These are phyloP conservation scores for Thermophis baileyi DNA, from an alignment of 2,113 vertebrate genomes.

Conservation along the genomic window DNA sequence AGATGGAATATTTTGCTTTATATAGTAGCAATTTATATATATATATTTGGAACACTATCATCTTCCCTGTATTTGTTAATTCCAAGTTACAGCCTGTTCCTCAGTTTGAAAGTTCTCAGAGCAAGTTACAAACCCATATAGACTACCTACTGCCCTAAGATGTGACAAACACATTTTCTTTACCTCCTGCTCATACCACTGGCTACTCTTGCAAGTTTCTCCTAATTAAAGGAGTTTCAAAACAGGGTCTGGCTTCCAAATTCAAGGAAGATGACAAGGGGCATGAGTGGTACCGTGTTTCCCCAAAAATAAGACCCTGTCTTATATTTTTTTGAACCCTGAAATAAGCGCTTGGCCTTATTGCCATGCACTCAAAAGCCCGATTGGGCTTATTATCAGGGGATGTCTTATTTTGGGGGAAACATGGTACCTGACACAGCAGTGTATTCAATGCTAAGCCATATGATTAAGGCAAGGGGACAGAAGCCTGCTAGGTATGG, in stretches of 20 bases:
- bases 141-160: not conserved
- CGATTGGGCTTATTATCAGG: too few species aligned
- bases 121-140: not conserved
- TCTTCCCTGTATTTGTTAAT: not conserved
- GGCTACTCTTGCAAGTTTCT: not conserved
- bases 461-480: not conserved
- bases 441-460: not conserved
- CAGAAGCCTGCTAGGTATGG: not conserved
- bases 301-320: too few species aligned
- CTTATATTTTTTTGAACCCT: too few species aligned
- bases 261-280: not conserved
- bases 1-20: not conserved
- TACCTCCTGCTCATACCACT: not conserved
- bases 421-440: not conserved
- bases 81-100: not conserved
- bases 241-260: not conserved
- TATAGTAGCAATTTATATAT: not conserved
- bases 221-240: not conserved
- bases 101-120: not conserved
- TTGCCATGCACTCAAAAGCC: too few species aligned
- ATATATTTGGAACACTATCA: not conserved
- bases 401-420: too few species aligned
- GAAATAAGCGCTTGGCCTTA: too few species aligned
- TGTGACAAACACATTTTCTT: not conserved
- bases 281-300: not conserved